phyloP scores from a whole-genome alignment of 2,113 vertebrate species.

The Petrocephalus microphthalmus region DNA sequence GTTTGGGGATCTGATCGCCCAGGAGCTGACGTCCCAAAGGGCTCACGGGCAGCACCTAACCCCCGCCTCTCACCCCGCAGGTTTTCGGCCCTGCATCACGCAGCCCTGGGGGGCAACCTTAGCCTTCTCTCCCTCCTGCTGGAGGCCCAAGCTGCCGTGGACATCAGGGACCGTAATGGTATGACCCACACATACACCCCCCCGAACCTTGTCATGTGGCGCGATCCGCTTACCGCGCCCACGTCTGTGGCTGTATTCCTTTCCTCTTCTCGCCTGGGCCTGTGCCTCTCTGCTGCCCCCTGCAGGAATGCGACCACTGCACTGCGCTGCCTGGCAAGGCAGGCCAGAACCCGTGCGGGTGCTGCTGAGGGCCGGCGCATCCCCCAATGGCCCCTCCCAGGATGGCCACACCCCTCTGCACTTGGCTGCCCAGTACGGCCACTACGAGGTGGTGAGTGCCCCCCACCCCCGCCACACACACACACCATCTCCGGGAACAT shows the following conservation, averaged over 20 bases:
- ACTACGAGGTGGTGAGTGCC: conserved; percentile 83
- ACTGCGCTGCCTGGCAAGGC: conserved; percentile 92
- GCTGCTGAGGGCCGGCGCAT: conserved; percentile 75
- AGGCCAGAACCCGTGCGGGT: conserved; percentile 74
- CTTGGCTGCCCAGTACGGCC: conserved; percentile 86
- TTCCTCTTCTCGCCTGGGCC: not conserved
- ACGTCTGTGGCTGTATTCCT: not conserved
- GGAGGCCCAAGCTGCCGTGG: conserved; percentile 85
- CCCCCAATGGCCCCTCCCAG: conserved; percentile 76
- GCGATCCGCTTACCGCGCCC: not conserved
- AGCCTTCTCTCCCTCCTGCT: conserved; percentile 82
- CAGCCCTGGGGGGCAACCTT: conserved; percentile 80
- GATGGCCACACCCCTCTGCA: conserved; percentile 92
- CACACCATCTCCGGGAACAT: not conserved
- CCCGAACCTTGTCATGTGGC: not conserved
- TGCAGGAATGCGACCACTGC: conserved; percentile 88
- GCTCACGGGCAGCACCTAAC: not conserved
- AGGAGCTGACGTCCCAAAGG: not conserved
- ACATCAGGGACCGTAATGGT: conserved; percentile 95
- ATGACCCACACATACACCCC: conserved; percentile 33
- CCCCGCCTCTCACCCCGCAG: conserved; percentile 44
- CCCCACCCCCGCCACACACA: too few species aligned
- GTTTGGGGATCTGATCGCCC: not conserved
- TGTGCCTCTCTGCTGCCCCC: conserved; percentile 6
- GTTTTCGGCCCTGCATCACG: conserved; percentile 88